These are phyloP conservation scores for Eulithis prunata DNA, from an alignment of 2,888 invertebrate genomes.

Conservation along the genomic window DNA sequence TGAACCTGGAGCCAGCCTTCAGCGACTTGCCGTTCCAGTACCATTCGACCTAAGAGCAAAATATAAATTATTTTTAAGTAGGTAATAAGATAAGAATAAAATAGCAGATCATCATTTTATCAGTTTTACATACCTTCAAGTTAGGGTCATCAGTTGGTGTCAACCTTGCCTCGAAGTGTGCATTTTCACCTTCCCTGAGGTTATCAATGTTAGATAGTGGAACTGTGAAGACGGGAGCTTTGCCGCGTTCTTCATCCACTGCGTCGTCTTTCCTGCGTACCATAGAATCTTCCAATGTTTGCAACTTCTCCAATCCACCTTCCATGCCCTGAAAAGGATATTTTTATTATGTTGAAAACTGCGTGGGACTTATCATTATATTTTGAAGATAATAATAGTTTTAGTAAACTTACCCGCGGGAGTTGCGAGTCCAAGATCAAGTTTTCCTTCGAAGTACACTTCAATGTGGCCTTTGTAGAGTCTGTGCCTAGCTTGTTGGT, in stretches of 20 bases:
- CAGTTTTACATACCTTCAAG: slow-evolving; percentile 84
- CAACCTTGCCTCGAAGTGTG: slow-evolving; percentile 95
- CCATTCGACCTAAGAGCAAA: slow-evolving; percentile 90
- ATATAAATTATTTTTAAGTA: neutral
- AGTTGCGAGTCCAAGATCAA: slow-evolving; percentile 96
- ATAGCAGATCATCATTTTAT: neutral
- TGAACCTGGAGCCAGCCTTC: slow-evolving; percentile 95
- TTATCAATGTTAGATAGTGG: slow-evolving; percentile 94
- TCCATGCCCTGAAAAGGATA: slow-evolving; percentile 90
- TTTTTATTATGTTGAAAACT: neutral
- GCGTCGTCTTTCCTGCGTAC: slow-evolving; percentile 90
- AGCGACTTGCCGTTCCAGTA: slow-evolving; percentile 96
- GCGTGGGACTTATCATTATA: neutral
- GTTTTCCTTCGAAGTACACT: slow-evolving; percentile 94
- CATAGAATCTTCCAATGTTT: slow-evolving; percentile 95
- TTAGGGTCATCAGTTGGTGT: slow-evolving; percentile 96
- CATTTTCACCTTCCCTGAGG: slow-evolving; percentile 95
- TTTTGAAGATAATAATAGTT: neutral
- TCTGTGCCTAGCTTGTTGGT: slow-evolving; percentile 96
- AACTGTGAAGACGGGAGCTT: slow-evolving; percentile 95
- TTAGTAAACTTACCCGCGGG: slow-evolving; percentile 87
- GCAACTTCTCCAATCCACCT: slow-evolving; percentile 96
- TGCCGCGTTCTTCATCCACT: slow-evolving; percentile 90
- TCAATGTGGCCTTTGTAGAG: slow-evolving; percentile 92
- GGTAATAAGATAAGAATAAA: neutral